Evolutionary conservation across 1,140 invertebrate genomes (phyloP).

Genomic region (Nautilus pompilius): DNA sequence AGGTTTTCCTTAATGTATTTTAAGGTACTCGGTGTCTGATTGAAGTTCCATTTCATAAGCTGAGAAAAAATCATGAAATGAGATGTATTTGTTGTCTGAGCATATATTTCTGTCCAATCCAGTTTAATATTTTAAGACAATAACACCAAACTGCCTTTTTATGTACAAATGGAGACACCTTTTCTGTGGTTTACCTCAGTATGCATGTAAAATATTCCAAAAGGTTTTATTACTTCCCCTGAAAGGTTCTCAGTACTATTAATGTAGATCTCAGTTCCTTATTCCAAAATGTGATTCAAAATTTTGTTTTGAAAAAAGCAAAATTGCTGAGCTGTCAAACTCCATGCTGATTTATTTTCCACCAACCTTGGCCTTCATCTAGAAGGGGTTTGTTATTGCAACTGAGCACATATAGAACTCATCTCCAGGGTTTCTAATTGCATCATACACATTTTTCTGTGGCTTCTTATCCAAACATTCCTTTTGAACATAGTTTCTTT

Average conservation of each 20-base stretch:
- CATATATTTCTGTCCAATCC: constrained; percentile 16
- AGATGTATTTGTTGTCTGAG: too few relatives aligned
- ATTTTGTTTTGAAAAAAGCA: constrained; percentile 12
- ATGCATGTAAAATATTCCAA: constrained; percentile 10
- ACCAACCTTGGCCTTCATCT: too few relatives aligned
- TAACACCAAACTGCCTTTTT: constrained; percentile 16
- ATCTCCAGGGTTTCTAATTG: too few relatives aligned
- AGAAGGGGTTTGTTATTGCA: too few relatives aligned
- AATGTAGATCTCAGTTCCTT: neutral
- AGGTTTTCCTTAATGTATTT: constrained; percentile 17
- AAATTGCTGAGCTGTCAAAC: constrained; percentile 13
- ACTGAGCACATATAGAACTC: too few relatives aligned
- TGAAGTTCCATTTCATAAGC: neutral
- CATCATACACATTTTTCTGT: too few relatives aligned
- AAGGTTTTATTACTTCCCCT: constrained; percentile 9
- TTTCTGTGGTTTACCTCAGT: constrained; percentile 11
- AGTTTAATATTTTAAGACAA: constrained; percentile 16
- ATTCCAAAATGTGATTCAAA: constrained; percentile 9
- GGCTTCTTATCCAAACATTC: too few relatives aligned
- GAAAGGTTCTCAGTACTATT: too few relatives aligned
- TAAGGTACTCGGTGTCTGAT: constrained; percentile 6
- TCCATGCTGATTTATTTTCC: too few relatives aligned
- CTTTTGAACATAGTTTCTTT: too few relatives aligned
- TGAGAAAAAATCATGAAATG: too few relatives aligned
- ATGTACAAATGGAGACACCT: constrained; percentile 12